A percentile compares a stretch with the other conserved stretches of the same genome.
These are phyloP conservation scores for Ostrea edulis DNA, from an alignment of 1,140 invertebrate genomes.

Conservation along the genomic window DNA sequence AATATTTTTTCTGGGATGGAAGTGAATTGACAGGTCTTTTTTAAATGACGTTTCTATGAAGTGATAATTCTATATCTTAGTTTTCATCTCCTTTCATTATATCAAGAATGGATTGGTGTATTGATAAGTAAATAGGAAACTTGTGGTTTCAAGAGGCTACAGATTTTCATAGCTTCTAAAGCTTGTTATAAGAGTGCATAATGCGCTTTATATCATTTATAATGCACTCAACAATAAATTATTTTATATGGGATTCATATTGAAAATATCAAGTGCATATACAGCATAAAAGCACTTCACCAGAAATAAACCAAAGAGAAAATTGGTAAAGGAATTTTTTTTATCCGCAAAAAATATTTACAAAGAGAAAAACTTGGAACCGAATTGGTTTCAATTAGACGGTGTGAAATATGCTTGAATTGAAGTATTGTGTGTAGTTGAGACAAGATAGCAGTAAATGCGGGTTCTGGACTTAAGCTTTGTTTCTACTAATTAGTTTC, in stretches of 20 bases:
- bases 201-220: background rate
- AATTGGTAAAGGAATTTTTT: background rate
- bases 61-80: background rate
- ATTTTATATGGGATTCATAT: background rate
- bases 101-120: background rate
- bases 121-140: constrained; percentile 29
- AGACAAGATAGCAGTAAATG: background rate
- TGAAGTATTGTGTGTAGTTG: background rate
- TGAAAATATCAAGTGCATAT: background rate
- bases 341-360: background rate
- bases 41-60: background rate
- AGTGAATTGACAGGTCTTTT: background rate
- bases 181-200: background rate
- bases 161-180: background rate
- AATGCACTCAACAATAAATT: background rate
- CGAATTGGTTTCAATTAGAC: constrained; percentile 8
- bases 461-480: background rate
- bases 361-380: constrained; percentile 24
- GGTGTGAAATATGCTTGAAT: constrained; percentile 5
- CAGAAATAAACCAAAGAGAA: constrained; percentile 1
- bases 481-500: constrained; percentile 10
- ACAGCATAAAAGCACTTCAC: background rate
- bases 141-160: background rate
- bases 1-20: background rate
- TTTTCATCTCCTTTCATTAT: background rate